These are phyloP conservation scores for Macrosoma leucophasiata DNA, from an alignment of 2,888 invertebrate genomes.

Conservation along the genomic window DNA sequence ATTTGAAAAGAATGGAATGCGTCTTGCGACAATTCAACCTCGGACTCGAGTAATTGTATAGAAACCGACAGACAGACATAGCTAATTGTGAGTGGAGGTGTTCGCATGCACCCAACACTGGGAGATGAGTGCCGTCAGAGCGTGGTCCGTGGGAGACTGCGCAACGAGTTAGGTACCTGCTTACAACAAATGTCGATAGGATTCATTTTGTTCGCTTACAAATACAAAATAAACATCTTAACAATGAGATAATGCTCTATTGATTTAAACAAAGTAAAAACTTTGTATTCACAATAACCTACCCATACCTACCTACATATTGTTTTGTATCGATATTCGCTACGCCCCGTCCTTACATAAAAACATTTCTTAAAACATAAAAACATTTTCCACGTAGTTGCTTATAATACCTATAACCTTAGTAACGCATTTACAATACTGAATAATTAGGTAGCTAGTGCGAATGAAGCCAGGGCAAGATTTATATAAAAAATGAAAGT, in stretches of 20 bases:
- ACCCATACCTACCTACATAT: too few species aligned
- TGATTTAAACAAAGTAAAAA: constrained; percentile 42
- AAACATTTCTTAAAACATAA: too few species aligned
- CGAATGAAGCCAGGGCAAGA: constrained; percentile 13
- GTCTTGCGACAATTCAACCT: constrained; percentile 59
- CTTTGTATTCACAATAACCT: too few species aligned
- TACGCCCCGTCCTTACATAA: too few species aligned
- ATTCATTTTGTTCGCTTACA: neutral
- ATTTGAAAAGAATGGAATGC: constrained; percentile 53
- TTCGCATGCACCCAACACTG: constrained; percentile 52
- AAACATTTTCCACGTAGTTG: too few species aligned
- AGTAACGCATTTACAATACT: too few species aligned
- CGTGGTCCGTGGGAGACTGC: constrained; percentile 47
- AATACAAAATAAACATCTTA: constrained; percentile 36
- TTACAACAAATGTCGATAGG: constrained; percentile 37
- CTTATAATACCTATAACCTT: too few species aligned
- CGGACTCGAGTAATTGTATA: constrained; percentile 53
- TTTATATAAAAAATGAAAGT: constrained; percentile 31
- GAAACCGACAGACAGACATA: constrained; percentile 37
- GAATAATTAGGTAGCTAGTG: neutral
- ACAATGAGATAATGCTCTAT: constrained; percentile 58
- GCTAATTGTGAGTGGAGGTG: constrained; percentile 41
- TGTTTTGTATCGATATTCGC: too few species aligned
- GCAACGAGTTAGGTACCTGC: constrained; percentile 31
- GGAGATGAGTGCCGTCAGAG: constrained; percentile 36